Evolutionary conservation across 2,797 vertebrate species (phyloP), one percentile per base, ranked within the genome.

Genomic region (Taeniopygia guttata): DNA sequence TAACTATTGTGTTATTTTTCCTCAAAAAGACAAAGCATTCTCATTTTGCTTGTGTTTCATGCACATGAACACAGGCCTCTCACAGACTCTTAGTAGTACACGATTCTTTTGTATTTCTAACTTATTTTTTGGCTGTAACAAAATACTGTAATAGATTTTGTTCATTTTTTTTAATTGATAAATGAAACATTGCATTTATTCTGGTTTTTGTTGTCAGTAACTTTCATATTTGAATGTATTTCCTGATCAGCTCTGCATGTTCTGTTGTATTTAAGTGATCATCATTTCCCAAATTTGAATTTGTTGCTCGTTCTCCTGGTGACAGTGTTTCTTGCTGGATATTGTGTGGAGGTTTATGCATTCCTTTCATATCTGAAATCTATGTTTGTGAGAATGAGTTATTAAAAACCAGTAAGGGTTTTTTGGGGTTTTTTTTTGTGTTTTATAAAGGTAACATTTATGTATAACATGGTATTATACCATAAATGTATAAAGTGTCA

Each of bases 101-200:
- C 95, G 70, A 46, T 86, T 93, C 13, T 32, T 93, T 42, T 58
- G 30, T 69, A 64, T 97, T 97, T 77, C 76, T 96, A 88, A 94
- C 43, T 92, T 87, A 80, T 94, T 95, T 95, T 95, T 95, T 84
- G 81, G 29, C 80, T 92, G 64, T 87, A 90, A 90, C 82, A n/a
- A 91, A 92, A 96, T 70, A 91, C 83, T 97, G 72, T 95, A 90
- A 94, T 60, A 67, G 77, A 87, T 46, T 94, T 93, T 91, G 83
- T 96, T 95, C 34, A 75, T 32, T 60, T 75, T 75, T 75, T 6
- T 49, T 68, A 84, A 92, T n/a, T 59, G 83, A 92, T 93, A 88
- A 88, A 94, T 51, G 84, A 94, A 72, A 78, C 10, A 2, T 84
- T 89, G 42, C 59, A 23, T 94, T 96, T 89, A 77, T 95, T 97